A percentile compares a stretch with the other conserved stretches of the same genome.
phyloP scores from a whole-genome alignment of 2,113 vertebrate genomes.

The Labeo catla region DNA sequence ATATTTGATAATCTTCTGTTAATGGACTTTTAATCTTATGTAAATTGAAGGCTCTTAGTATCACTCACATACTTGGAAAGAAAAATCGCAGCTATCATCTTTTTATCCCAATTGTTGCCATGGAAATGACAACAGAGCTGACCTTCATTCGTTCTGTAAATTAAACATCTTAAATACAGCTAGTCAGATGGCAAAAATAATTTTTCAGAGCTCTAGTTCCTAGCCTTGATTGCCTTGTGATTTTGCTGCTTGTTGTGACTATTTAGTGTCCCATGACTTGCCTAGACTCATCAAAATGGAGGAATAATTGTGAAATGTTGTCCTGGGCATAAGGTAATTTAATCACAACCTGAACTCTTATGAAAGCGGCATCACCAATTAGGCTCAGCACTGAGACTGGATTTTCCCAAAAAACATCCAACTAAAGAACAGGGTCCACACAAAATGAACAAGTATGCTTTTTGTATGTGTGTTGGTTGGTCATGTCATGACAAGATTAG shows the following conservation, averaged over 20 bases:
- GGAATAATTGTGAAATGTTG: conserved; percentile 57
- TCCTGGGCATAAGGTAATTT: conserved; percentile 46
- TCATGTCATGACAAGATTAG: background rate
- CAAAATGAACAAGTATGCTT: background rate
- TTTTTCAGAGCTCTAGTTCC: conserved; percentile 28
- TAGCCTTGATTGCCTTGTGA: conserved; percentile 46
- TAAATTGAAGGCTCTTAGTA: conserved; percentile 54
- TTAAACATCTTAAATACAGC: conserved; percentile 41
- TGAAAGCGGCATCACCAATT: conserved; percentile 51
- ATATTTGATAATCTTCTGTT: conserved; percentile 60
- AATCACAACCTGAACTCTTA: conserved; percentile 56
- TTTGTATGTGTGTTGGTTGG: background rate
- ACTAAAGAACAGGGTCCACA: background rate
- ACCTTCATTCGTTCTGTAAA: conserved; percentile 46
- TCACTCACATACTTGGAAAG: background rate
- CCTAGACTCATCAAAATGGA: conserved; percentile 60
- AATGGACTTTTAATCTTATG: conserved; percentile 65
- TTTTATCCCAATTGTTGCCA: conserved; percentile 5
- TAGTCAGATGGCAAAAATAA: conserved; percentile 31
- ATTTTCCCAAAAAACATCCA: background rate
- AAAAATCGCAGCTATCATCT: background rate
- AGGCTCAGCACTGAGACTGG: conserved; percentile 34
- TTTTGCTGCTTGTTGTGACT: conserved; percentile 35
- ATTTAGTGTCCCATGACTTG: conserved; percentile 54
- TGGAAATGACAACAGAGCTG: conserved; percentile 36